These are phyloP conservation scores for Marcusenius ussheri DNA, from an alignment of 2,113 vertebrate genomes.

Conservation along the genomic window DNA sequence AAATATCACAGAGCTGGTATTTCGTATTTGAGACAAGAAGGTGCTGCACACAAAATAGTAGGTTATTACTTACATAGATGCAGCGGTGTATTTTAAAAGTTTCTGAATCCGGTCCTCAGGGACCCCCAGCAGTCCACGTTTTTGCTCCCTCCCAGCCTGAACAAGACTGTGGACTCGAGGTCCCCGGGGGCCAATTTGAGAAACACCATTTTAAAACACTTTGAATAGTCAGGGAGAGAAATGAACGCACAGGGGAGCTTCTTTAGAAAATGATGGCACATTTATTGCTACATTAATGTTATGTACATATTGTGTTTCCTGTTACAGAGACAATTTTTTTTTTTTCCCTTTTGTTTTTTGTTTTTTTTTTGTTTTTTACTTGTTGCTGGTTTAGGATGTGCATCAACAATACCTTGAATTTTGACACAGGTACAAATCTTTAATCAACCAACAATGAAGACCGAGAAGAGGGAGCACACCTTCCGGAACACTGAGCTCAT, in stretches of 20 bases:
- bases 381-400: conserved; percentile 76
- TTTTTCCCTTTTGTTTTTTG: conserved; percentile 36
- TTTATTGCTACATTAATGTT: conserved; percentile 99
- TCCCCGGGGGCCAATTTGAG: neutral
- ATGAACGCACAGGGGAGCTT: conserved; percentile 64
- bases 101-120: neutral
- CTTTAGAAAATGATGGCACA: conserved; percentile 99
- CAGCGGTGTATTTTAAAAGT: neutral
- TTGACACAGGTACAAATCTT: conserved; percentile 90
- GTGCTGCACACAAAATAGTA: neutral
- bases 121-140: neutral
- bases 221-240: neutral
- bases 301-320: conserved; percentile 98
- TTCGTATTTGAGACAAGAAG: neutral
- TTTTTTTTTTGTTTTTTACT: conserved; percentile 43
- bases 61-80: neutral
- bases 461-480: conserved; percentile 73
- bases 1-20: neutral
- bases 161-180: neutral
- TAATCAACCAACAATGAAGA: conserved; percentile 81
- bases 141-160: neutral
- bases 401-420: conserved; percentile 85
- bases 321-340: conserved; percentile 85
- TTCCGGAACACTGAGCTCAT: conserved; percentile 78
- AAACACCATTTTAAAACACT: neutral